phyloP scores from a whole-genome alignment of 2,113 vertebrate species.

The Prinia subflava region DNA sequence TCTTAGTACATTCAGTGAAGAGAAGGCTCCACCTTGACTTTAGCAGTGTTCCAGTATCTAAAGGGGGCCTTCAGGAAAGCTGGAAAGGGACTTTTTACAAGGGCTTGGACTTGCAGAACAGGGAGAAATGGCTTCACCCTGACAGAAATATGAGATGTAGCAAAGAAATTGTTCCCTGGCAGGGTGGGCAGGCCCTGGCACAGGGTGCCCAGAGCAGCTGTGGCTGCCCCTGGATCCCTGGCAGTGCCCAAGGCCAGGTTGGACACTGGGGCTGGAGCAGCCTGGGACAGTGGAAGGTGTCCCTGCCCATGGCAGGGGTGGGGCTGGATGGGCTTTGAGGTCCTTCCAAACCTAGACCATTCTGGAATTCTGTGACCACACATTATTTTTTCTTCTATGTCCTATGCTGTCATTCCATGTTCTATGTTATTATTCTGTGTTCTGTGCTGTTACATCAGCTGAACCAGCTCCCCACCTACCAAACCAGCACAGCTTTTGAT shows the following conservation, averaged over 20 bases:
- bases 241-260: neutral
- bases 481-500: neutral
- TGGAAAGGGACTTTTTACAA: neutral
- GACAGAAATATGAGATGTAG: neutral
- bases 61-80: neutral
- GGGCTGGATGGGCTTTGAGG: fast-evolving
- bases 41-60: neutral
- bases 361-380: neutral
- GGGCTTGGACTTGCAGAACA: fast-evolving
- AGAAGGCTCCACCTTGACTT: neutral
- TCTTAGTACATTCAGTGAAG: neutral
- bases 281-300: neutral
- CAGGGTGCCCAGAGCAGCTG: neutral
- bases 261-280: neutral
- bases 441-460: neutral
- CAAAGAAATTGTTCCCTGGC: neutral
- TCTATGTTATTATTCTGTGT: neutral
- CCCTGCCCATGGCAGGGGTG: neutral
- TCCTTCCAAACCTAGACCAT: neutral
- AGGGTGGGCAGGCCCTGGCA: neutral
- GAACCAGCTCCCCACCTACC: neutral
- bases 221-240: neutral
- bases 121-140: neutral
- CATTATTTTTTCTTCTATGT: neutral
- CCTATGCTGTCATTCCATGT: neutral